Conservation (phyloP, 2,888 invertebrate species). For the Troglohyphantes excavatus region DNA sequence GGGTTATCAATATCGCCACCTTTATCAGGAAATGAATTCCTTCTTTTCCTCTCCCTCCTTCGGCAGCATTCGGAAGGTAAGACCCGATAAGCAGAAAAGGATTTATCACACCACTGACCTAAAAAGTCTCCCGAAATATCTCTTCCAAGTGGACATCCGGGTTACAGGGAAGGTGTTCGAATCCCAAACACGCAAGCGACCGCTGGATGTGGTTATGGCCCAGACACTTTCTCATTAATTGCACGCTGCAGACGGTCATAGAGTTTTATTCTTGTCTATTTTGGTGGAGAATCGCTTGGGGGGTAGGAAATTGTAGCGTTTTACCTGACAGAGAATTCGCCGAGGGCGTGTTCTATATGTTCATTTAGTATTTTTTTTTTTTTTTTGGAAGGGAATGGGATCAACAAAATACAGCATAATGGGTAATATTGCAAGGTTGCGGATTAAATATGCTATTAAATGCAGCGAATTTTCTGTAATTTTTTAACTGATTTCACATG, state of each 20-base stretch:
- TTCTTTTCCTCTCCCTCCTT: not conserved
- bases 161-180: not conserved
- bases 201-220: not conserved
- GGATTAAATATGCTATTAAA: too few relatives aligned
- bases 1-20: not conserved
- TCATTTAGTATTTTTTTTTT: not conserved
- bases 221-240: conserved; percentile 40
- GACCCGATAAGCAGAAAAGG: conserved; percentile 47
- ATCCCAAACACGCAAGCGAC: not conserved
- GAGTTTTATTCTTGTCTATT: conserved; percentile 16
- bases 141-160: conserved; percentile 49
- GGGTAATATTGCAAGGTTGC: too few relatives aligned
- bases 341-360: not conserved
- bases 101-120: conserved; percentile 47
- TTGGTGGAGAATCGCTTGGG: not conserved
- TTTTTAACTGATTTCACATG: too few relatives aligned
- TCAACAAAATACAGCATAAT: too few relatives aligned
- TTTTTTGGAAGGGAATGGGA: too few relatives aligned
- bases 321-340: not conserved
- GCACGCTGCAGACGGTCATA: not conserved
- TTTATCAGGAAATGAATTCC: conserved; percentile 6
- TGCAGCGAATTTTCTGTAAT: too few relatives aligned
- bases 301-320: not conserved
- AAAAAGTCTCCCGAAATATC: conserved; percentile 34
- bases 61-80: not conserved